These are phyloP conservation scores for Vespertilio murinus DNA, from an alignment of 2,797 vertebrate genomes.

Conservation along the genomic window DNA sequence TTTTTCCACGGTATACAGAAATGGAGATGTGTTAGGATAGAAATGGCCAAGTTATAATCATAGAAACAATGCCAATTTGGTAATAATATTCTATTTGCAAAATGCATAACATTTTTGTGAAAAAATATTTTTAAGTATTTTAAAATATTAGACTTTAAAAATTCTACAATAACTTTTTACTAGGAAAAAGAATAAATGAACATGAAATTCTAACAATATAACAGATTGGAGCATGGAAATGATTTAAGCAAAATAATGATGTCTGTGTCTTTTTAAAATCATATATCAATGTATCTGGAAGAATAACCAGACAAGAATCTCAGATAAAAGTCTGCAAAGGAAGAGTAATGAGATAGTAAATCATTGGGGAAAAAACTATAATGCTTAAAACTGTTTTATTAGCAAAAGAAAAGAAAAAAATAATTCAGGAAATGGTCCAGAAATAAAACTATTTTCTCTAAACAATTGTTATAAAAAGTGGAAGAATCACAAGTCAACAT, in stretches of 20 bases:
- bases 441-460: constrained; percentile 44
- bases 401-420: neutral
- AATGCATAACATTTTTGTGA: neutral
- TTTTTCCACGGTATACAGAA: neutral
- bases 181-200: neutral
- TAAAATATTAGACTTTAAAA: neutral
- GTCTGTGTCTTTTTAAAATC: neutral
- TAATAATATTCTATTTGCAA: neutral
- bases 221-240: neutral
- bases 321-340: neutral
- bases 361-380: neutral
- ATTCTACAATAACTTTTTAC: neutral
- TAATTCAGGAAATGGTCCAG: neutral
- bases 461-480: neutral
- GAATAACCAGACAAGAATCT: neutral
- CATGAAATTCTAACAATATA: neutral
- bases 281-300: neutral
- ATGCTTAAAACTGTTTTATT: neutral
- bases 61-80: neutral
- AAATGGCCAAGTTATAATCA: neutral
- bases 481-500: neutral
- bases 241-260: neutral
- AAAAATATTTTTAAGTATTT: neutral
- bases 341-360: neutral
- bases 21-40: neutral